Percentiles rank a stretch among this genome's conserved stretches.
Evolutionary conservation across 2,113 vertebrate genomes (phyloP).

Genomic region (Eolophus roseicapilla): DNA sequence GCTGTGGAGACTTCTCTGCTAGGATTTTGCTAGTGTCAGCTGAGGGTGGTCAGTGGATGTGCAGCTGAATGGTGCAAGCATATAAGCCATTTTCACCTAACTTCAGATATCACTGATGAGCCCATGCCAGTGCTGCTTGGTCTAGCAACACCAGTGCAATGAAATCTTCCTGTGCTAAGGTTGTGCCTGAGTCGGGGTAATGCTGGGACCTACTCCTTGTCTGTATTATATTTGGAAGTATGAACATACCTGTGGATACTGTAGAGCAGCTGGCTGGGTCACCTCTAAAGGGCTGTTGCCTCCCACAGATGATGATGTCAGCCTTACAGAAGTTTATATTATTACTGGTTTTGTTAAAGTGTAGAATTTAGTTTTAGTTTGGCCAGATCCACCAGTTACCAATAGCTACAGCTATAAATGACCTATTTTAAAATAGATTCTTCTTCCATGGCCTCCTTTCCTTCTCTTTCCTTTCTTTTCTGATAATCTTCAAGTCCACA

Average conservation of each 20-base stretch:
- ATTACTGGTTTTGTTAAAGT: background rate
- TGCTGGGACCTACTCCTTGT: background rate
- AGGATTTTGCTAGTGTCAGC: background rate
- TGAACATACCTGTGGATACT: background rate
- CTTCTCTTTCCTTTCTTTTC: background rate
- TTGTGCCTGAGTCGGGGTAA: rapidly evolving
- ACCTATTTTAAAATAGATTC: background rate
- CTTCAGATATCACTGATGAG: background rate
- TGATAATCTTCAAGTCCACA: background rate
- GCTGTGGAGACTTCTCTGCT: background rate
- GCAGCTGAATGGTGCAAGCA: background rate
- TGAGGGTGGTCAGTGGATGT: background rate
- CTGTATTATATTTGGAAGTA: background rate
- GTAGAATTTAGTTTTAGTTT: conserved; percentile 2
- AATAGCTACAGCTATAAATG: background rate
- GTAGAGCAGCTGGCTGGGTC: background rate
- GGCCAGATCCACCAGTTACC: background rate
- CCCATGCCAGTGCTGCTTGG: rapidly evolving
- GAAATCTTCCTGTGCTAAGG: background rate
- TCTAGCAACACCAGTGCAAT: background rate
- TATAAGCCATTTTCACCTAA: background rate
- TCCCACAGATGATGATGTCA: background rate
- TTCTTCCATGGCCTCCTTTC: background rate
- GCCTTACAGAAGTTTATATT: background rate
- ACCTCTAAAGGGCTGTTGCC: background rate